Base-by-base conservation (phyloP, 2,797 vertebrate genomes). In the Pygocentrus nattereri region DNA sequence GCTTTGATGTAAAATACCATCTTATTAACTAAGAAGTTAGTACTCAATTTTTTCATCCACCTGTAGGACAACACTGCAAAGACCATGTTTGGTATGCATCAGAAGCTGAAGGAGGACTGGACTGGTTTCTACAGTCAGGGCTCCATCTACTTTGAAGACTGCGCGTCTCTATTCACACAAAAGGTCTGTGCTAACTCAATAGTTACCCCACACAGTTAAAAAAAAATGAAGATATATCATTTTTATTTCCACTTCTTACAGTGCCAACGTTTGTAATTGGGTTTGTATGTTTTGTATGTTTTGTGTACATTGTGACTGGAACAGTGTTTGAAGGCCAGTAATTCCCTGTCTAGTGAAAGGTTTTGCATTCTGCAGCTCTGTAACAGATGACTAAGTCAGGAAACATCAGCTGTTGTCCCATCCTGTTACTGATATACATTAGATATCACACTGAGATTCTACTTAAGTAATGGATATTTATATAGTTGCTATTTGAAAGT, bases 91-190 rank as follows among this genome's bases (percentile, higher is more conserved):
- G 91, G 91, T 0, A 87, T 89, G 90, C 90, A 93, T 49, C 90
- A 92, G 85, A 93, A 90, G 93, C 6, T 94, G 87, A 94, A 92
- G 56, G 89, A 94, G 4, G 90, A 89, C 76, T 94, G 94, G 94
- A 93, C 58, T 0, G 94, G 94, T 69, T 94, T 89, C 90, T 95
- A 93, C 89, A 95, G 93, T 84, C 93, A 94, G 81, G 93, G 94
- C 75, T 92, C 91, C 88, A 86, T 94, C 86, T 91, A 89, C 89
- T 94, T 94, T 1, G 89, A 94, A 12, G 97, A 96, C 90, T 98
- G 97, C 89, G 95, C 95, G 64, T 90, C 93, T 25, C 95, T 97
- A 77, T 93, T 97, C 83, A 92, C 91, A 75, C 93, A 95, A 49
- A 96, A 94, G 96, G 98, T 99, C n/a, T 13, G 18, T 38, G 15